Evolutionary conservation across 2,113 vertebrate species (phyloP).

Genomic region (Cynocephalus volans): DNA sequence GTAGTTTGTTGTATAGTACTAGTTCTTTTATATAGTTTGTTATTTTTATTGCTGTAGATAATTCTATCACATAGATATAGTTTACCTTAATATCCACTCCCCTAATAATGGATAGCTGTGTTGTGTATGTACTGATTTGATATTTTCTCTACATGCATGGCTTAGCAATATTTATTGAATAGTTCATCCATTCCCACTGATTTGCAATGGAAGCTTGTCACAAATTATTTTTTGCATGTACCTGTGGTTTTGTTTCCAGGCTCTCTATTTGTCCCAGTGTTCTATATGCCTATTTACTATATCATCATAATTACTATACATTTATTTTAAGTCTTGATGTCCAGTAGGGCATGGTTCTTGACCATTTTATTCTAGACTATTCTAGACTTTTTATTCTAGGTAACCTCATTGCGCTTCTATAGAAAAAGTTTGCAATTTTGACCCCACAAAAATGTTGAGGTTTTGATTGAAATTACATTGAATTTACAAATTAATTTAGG

Average conservation of each 20-base stretch:
- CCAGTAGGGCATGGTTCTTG: neutral
- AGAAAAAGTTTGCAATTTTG: neutral
- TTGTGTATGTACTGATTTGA: no score
- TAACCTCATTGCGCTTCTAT: neutral
- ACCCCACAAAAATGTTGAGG: neutral
- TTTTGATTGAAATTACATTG: neutral
- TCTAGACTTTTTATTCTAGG: no score
- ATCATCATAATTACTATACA: no score
- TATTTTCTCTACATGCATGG: neutral
- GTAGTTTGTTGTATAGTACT: neutral
- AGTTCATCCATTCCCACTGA: neutral
- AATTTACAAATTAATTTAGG: neutral
- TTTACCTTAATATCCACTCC: no score
- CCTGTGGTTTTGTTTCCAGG: neutral
- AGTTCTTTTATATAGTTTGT: no score
- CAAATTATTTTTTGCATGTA: neutral
- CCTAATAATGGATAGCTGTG: neutral
- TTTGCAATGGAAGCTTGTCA: neutral
- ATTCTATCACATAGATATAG: neutral
- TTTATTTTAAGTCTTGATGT: neutral
- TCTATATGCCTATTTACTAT: no score
- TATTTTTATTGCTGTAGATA: neutral
- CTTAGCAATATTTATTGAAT: neutral
- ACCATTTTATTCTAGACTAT: neutral
- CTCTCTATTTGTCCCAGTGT: neutral